These are phyloP conservation scores for Noctua janthe DNA, from an alignment of 2,888 invertebrate species.

Conservation along the genomic window DNA sequence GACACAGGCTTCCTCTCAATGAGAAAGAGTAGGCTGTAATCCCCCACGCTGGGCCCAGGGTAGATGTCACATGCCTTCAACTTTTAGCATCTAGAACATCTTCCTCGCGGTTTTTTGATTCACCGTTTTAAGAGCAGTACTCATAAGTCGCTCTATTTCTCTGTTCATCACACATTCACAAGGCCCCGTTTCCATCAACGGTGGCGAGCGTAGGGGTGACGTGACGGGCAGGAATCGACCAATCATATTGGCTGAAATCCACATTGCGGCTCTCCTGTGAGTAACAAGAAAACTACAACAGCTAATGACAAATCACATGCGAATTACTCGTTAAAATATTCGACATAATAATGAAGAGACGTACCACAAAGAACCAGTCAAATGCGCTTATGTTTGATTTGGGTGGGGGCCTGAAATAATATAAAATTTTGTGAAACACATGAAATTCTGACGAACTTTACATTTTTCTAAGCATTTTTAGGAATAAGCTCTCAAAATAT, in stretches of 20 bases:
- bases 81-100: not conserved
- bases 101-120: not conserved
- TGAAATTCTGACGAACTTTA: not conserved
- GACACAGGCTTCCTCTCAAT: not conserved
- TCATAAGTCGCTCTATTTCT: no score
- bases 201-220: not conserved
- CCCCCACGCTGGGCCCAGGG: not conserved
- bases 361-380: conserved; percentile 86
- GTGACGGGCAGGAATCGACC: not conserved
- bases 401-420: conserved; percentile 78
- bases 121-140: not conserved
- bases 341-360: conserved; percentile 59
- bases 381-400: conserved; percentile 80
- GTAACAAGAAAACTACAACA: not conserved
- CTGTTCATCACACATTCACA: no score
- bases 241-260: not conserved
- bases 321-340: not conserved
- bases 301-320: not conserved
- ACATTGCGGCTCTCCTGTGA: not conserved
- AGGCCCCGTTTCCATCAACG: not conserved
- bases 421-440: not conserved
- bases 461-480: not conserved
- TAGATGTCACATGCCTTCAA: not conserved
- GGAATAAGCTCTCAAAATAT: not conserved
- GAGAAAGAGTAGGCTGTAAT: not conserved